Evolutionary conservation across 2,797 vertebrate genomes (phyloP).

Genomic region (Synaphobranchus kaupii): DNA sequence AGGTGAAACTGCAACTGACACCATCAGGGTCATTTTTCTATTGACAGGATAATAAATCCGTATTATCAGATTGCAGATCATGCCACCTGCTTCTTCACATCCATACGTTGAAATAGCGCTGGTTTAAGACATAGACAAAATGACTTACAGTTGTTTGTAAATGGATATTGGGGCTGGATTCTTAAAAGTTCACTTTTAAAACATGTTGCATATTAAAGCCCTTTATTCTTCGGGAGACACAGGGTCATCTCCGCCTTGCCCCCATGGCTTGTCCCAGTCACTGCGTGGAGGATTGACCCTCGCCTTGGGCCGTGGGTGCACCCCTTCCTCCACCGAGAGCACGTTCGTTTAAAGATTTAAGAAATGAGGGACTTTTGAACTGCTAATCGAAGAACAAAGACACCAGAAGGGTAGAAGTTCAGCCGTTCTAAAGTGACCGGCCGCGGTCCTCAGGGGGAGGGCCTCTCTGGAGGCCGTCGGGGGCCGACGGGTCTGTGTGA

Average conservation of each 20-base stretch:
- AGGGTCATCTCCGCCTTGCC: background rate
- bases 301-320: background rate
- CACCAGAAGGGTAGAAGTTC: background rate
- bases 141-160: background rate
- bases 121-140: background rate
- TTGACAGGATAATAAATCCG: background rate
- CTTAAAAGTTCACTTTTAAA: background rate
- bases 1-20: background rate
- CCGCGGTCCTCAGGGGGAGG: background rate
- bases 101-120: background rate
- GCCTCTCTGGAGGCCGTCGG: conserved; percentile 44
- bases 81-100: background rate
- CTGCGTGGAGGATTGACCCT: background rate
- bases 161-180: background rate
- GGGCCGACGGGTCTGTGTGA: conserved; percentile 56
- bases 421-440: background rate
- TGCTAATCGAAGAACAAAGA: background rate
- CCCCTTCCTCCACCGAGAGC: background rate
- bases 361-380: background rate
- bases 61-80: background rate
- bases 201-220: background rate
- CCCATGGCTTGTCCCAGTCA: background rate
- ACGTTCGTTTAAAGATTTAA: background rate
- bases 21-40: background rate
- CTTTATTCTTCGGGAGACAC: background rate